A percentile compares a stretch with the other conserved stretches of the same genome.
These are phyloP conservation scores for Forbesichthys papilliferus DNA, from an alignment of 2,113 vertebrate genomes.

Conservation along the genomic window DNA sequence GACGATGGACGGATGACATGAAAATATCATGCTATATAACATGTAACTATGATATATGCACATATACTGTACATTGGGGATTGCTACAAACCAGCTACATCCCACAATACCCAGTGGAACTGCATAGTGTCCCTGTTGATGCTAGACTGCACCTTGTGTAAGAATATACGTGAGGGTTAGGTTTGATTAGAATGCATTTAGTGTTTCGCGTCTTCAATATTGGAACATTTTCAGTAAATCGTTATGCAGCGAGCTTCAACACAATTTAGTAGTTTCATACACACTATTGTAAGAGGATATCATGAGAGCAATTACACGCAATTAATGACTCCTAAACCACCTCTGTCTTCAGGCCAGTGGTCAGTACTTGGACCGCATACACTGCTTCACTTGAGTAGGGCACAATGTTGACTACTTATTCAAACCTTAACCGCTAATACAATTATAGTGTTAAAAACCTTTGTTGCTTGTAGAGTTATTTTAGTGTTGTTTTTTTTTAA, in stretches of 20 bases:
- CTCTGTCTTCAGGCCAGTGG: slow-evolving; percentile 34
- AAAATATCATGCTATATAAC: too few species aligned
- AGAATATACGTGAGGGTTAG: slow-evolving; percentile 28
- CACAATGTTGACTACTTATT: not conserved
- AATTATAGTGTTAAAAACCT: not conserved
- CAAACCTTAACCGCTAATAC: not conserved
- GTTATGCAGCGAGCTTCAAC: slow-evolving; percentile 27
- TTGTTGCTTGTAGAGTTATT: not conserved
- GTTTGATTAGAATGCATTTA: slow-evolving; percentile 33
- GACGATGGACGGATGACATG: too few species aligned
- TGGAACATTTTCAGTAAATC: slow-evolving; percentile 12
- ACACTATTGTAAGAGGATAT: not conserved
- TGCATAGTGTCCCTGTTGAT: not conserved
- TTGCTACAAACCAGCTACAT: too few species aligned
- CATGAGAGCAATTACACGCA: slow-evolving; percentile 32
- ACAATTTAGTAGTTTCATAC: slow-evolving; percentile 21
- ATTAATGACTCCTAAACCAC: slow-evolving; percentile 29
- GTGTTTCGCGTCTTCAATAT: not conserved
- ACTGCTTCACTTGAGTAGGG: not conserved
- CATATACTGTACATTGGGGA: too few species aligned
- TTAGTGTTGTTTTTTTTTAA: not conserved
- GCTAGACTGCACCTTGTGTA: slow-evolving; percentile 12
- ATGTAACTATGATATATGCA: too few species aligned
- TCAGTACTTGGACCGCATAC: not conserved
- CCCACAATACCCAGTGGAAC: too few species aligned